Evolutionary conservation across 2,113 vertebrate genomes (phyloP).

Genomic region (Dicerorhinus sumatrensis): DNA sequence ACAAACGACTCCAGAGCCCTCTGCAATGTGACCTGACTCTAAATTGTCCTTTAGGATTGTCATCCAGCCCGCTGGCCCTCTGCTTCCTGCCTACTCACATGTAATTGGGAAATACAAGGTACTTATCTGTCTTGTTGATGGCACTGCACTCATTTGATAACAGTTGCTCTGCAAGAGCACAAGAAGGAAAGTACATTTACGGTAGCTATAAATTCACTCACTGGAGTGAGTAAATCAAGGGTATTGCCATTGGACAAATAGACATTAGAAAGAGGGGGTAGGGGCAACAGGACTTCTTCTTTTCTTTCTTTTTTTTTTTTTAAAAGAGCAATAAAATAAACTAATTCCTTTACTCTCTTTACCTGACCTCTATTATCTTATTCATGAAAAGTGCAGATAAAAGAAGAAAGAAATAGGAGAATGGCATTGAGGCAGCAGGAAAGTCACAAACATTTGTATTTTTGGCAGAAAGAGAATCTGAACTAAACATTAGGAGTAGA

Average conservation of each 20-base stretch:
- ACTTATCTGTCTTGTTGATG: constrained; percentile 73
- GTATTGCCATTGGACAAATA: not conserved
- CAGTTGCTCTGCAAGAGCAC: constrained; percentile 29
- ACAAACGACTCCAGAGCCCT: constrained; percentile 66
- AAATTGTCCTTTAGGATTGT: constrained; percentile 22
- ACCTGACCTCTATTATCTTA: not conserved
- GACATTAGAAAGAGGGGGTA: not conserved
- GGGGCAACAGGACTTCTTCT: not conserved
- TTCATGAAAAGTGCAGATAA: not conserved
- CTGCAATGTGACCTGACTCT: constrained; percentile 56
- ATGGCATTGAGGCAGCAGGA: not conserved
- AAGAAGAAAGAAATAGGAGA: not conserved
- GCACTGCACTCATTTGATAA: constrained; percentile 53
- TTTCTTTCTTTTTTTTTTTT: not conserved
- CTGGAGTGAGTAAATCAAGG: constrained; percentile 1
- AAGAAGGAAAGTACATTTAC: constrained; percentile 36
- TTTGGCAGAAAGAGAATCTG: not conserved
- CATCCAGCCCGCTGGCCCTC: not conserved
- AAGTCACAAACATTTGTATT: not conserved
- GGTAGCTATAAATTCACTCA: constrained; percentile 55
- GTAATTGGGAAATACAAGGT: constrained; percentile 63
- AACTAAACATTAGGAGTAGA: not conserved
- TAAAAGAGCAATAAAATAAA: not conserved
- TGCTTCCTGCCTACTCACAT: constrained; percentile 32
- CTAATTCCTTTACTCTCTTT: not conserved